phyloP scores from a whole-genome alignment of 2,797 vertebrate species.

The Octomys mimax region DNA sequence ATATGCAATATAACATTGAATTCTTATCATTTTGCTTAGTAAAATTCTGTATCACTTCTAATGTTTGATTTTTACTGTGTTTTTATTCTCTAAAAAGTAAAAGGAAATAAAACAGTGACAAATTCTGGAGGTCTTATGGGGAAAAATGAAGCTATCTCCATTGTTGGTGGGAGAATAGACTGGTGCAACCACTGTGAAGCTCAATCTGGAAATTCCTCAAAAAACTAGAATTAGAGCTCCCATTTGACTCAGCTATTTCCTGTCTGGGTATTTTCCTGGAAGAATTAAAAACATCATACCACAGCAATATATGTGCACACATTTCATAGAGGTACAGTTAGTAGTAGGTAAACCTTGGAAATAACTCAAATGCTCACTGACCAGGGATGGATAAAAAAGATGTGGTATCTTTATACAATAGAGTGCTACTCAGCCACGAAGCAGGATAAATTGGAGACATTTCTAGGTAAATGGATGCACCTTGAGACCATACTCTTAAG shows the following conservation, averaged over 20 bases:
- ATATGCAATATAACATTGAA: too few relatives aligned
- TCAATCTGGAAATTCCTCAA: neutral
- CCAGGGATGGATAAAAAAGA: neutral
- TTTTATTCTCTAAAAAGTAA: too few relatives aligned
- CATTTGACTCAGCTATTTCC: neutral
- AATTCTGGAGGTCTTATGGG: neutral
- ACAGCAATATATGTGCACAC: neutral
- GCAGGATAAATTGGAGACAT: neutral
- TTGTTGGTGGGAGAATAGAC: neutral
- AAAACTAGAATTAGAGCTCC: neutral
- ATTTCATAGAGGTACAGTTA: neutral
- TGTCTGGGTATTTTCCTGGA: neutral
- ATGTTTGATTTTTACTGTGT: too few relatives aligned
- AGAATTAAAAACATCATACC: neutral
- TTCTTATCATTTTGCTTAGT: too few relatives aligned
- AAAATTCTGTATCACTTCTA: too few relatives aligned
- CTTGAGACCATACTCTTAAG: neutral
- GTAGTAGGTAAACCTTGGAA: neutral
- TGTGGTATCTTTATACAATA: neutral
- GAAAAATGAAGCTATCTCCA: too few relatives aligned
- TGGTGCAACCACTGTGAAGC: neutral
- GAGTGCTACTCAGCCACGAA: neutral
- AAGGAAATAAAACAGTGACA: neutral
- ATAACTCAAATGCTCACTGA: neutral
- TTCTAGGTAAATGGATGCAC: neutral